phyloP scores from a whole-genome alignment of 2,113 vertebrate genomes.

The Nesospiza acunhae region DNA sequence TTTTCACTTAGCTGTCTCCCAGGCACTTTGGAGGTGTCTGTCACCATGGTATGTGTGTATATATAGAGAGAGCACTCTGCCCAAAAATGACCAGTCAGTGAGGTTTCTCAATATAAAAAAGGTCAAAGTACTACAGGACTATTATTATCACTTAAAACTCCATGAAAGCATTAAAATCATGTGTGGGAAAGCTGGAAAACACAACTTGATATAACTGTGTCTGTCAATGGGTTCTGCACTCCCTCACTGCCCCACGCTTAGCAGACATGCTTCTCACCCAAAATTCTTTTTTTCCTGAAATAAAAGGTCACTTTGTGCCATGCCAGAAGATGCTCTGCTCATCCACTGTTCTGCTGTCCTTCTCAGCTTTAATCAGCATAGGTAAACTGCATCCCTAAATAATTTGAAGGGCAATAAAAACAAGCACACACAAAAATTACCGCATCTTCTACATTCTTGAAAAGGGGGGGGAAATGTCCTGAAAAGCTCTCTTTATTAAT shows the following conservation, averaged over 20 bases:
- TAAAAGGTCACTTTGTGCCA: background rate
- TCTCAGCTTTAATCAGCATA: background rate
- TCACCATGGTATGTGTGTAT: background rate
- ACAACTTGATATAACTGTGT: background rate
- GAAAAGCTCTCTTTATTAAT: slow-evolving; percentile 69
- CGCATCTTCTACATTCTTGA: background rate
- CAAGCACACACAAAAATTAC: background rate
- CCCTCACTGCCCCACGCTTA: background rate
- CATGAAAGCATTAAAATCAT: background rate
- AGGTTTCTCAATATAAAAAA: slow-evolving; percentile 34
- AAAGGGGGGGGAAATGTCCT: background rate
- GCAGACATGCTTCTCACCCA: background rate
- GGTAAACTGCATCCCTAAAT: background rate
- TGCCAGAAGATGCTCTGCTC: background rate
- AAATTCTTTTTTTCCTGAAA: background rate
- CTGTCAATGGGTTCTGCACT: background rate
- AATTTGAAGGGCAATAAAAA: background rate
- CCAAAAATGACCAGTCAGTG: background rate
- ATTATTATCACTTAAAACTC: slow-evolving; percentile 18
- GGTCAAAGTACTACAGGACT: background rate
- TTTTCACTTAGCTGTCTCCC: background rate
- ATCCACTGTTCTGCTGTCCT: background rate
- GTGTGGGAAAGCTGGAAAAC: background rate
- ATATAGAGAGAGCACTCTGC: background rate
- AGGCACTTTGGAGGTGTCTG: background rate